Evolutionary conservation across 1,140 invertebrate species (phyloP).

Genomic region (Galleria mellonella): DNA sequence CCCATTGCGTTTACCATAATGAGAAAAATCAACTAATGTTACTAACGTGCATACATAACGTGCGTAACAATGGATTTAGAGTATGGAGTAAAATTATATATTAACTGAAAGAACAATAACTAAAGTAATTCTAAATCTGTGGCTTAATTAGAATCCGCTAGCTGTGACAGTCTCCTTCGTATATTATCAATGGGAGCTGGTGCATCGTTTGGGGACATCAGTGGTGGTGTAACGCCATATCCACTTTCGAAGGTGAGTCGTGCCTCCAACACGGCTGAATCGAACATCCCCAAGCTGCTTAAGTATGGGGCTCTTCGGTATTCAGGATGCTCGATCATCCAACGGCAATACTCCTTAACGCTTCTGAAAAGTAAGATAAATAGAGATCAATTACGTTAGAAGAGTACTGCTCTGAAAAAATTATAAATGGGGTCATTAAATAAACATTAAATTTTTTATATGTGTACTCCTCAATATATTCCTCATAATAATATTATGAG

Average conservation of each 20-base stretch:
- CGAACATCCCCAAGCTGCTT: slow-evolving; percentile 58
- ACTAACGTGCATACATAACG: too few species aligned
- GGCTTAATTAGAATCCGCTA: slow-evolving; percentile 25
- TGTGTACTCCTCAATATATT: too few species aligned
- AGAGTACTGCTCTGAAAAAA: too few species aligned
- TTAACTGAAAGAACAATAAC: too few species aligned
- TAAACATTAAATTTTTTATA: too few species aligned
- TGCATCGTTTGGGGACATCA: slow-evolving; percentile 11
- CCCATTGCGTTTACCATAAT: too few species aligned
- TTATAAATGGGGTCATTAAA: too few species aligned
- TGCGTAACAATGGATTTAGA: too few species aligned
- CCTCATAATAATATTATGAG: too few species aligned
- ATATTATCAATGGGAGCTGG: slow-evolving; percentile 42
- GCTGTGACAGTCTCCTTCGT: slow-evolving; percentile 34
- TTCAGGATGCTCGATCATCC: slow-evolving; percentile 71
- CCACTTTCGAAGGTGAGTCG: slow-evolving; percentile 40
- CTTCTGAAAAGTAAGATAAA: slow-evolving; percentile 39
- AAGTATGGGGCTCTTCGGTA: slow-evolving; percentile 60
- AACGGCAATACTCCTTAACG: slow-evolving; percentile 71
- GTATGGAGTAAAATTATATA: too few species aligned
- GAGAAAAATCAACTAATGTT: too few species aligned
- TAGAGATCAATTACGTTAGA: too few species aligned
- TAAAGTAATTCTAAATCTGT: neutral
- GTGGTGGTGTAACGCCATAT: slow-evolving; percentile 13
- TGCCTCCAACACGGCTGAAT: slow-evolving; percentile 48